phyloP scores from a whole-genome alignment of 2,113 vertebrate genomes.

The Oreotragus oreotragus region DNA sequence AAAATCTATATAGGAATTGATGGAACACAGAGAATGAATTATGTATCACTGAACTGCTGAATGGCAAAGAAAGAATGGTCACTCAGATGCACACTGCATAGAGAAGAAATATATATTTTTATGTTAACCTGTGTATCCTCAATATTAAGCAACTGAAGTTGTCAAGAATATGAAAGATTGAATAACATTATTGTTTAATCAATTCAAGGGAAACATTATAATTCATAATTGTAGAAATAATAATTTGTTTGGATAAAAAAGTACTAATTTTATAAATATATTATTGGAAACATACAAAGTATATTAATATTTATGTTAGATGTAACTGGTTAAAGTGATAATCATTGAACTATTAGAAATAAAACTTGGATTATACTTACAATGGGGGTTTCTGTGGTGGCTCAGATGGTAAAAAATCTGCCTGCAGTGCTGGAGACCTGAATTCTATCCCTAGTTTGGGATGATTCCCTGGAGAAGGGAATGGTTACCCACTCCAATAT shows the following conservation, averaged over 20 bases:
- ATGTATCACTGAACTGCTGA: constrained; percentile 54
- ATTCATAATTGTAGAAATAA: not conserved
- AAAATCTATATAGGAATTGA: constrained; percentile 45
- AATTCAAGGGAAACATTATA: not conserved
- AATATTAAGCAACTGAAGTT: constrained; percentile 4
- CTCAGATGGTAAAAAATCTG: not conserved
- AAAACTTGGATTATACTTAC: not conserved
- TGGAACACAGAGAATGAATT: constrained; percentile 58
- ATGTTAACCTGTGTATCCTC: not conserved
- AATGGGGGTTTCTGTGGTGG: not conserved
- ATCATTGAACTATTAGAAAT: not conserved
- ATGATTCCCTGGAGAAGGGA: not conserved
- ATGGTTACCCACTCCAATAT: not conserved
- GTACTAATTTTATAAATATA: not conserved
- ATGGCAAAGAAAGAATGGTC: constrained; percentile 56
- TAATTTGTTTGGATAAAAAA: not conserved
- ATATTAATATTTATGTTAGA: too few relatives aligned
- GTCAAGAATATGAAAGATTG: not conserved
- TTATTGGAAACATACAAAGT: too few relatives aligned
- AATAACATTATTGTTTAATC: not conserved
- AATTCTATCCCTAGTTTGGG: not conserved
- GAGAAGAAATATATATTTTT: constrained; percentile 46
- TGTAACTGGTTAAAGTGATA: not conserved
- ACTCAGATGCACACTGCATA: not conserved
- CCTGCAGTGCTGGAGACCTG: not conserved